Evolutionary conservation across 1,140 invertebrate genomes (phyloP), one percentile per base, ranked within the genome.

Genomic region (Latrodectus geometricus): DNA sequence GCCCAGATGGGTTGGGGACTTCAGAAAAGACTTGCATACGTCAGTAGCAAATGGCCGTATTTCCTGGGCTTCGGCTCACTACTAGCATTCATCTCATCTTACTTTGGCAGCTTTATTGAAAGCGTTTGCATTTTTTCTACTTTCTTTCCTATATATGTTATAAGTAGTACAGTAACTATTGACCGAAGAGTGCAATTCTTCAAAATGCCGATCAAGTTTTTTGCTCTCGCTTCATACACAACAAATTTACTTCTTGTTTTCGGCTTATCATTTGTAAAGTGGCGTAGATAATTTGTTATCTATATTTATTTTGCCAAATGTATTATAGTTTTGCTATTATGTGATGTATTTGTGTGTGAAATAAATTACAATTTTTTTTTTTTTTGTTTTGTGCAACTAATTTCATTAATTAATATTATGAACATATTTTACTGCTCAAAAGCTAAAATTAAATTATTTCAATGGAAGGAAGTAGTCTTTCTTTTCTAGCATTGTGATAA

Each of bases 1-100:
- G 96, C 96, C 89, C 97, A 98, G 91, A 96, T 97, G 95, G 97
- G 97, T 75, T 97, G 96, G 96, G 96, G 97, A 91, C 92, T 98
- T 12, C 96, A 98, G 90, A 95, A 94, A 90, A 92, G 97, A 89
- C 92, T 99, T 5, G 94, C 94, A 23, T 97, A 95, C 90, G 96
- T 99, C 75, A 97, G 98, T 92, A 94, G 93, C 84, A 96, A 98
- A 91, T 98, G 97, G 97, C 96, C 97, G 56, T 99, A 99, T 91
- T 99, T 98, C 92, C 92, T 98, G 88, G 97, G 97, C 12, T 99
- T 99, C 92, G 97, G 97, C 20, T 92, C 98, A 83, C 97, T 97
- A 3, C 90, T 98, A 81, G 95, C 96, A 9, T 91, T 98, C 76
- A 90, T 97, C 12, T 98, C 97, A 3, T 94, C 95, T 90, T 92